Conservation (phyloP, 2,888 invertebrate species). For the Blomia tropicalis region DNA sequence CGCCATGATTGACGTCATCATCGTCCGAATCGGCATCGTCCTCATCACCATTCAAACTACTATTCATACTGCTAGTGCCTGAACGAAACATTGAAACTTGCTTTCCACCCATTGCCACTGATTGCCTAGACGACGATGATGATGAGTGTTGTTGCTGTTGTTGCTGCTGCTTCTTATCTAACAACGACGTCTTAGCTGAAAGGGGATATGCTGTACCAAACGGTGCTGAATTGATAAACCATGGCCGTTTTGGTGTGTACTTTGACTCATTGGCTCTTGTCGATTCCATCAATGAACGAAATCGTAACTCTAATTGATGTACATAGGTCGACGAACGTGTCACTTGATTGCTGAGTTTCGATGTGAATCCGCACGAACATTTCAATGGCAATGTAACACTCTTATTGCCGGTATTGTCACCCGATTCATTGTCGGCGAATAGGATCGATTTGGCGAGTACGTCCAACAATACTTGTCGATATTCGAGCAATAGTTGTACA, state of each 20-base stretch:
- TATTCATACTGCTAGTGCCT: constrained; percentile 11
- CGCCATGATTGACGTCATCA: constrained; percentile 6
- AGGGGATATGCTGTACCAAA: neutral
- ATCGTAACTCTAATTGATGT: constrained; percentile 5
- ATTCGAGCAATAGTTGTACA: constrained; percentile 7
- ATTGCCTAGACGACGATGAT: neutral
- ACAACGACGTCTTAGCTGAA: neutral
- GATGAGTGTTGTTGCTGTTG: too few relatives aligned
- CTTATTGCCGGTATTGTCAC: neutral
- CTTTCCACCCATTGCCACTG: neutral
- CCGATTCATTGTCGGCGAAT: neutral
- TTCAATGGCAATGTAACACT: neutral
- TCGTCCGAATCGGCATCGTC: neutral
- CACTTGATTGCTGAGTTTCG: constrained; percentile 5
- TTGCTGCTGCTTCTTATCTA: constrained; percentile 17
- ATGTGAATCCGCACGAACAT: constrained; percentile 1
- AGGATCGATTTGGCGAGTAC: constrained; percentile 2
- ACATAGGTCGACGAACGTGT: constrained; percentile 13
- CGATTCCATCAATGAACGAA: neutral
- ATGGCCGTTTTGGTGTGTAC: constrained; percentile 15
- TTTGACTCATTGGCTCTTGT: neutral
- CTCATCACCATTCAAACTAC: constrained; percentile 12
- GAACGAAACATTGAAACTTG: constrained; percentile 14
- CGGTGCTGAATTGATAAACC: neutral
- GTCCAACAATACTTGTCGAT: constrained; percentile 12